A percentile compares a stretch with the other conserved stretches of the same genome.
phyloP scores from a whole-genome alignment of 1,140 invertebrate species.

The Stratiolaelaps scimitus region DNA sequence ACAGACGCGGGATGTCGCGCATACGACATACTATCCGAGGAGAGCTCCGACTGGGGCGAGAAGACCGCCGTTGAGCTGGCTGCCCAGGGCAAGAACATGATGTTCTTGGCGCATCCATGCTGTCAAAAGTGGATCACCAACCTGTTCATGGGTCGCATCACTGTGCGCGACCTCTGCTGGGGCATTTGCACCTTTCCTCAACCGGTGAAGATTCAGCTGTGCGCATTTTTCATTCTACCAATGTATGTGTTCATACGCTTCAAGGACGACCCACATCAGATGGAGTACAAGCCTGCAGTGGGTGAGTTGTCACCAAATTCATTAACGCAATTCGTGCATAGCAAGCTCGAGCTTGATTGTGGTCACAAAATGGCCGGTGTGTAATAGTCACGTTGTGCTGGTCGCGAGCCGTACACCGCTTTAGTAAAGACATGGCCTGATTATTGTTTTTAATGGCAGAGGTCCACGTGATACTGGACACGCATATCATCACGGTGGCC shows the following conservation, averaged over 20 bases:
- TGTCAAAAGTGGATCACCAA: conserved; percentile 44
- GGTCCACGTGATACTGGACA: too few species aligned
- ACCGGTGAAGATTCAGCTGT: conserved; percentile 42
- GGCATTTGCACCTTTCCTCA: conserved; percentile 39
- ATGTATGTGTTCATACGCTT: conserved; percentile 44
- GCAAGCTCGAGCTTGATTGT: too few species aligned
- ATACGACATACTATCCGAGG: conserved; percentile 40
- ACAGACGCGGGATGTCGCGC: conserved; percentile 39
- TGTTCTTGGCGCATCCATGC: conserved; percentile 43
- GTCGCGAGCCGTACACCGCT: too few species aligned
- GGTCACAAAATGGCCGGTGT: too few species aligned
- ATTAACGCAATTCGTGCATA: too few species aligned
- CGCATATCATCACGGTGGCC: too few species aligned
- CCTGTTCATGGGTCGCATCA: conserved; percentile 41
- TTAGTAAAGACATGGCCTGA: too few species aligned
- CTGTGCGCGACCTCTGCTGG: conserved; percentile 40
- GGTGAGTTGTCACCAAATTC: conserved; percentile 33
- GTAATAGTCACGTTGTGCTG: too few species aligned
- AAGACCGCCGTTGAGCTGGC: conserved; percentile 39
- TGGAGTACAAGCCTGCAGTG: conserved; percentile 31
- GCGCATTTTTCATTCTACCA: conserved; percentile 42
- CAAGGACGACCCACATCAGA: conserved; percentile 33
- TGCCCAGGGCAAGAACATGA: conserved; percentile 33
- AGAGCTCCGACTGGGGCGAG: conserved; percentile 41
- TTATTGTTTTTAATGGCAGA: too few species aligned